Conservation (phyloP, 1,140 invertebrate species). For the Cotesia glomerata region DNA sequence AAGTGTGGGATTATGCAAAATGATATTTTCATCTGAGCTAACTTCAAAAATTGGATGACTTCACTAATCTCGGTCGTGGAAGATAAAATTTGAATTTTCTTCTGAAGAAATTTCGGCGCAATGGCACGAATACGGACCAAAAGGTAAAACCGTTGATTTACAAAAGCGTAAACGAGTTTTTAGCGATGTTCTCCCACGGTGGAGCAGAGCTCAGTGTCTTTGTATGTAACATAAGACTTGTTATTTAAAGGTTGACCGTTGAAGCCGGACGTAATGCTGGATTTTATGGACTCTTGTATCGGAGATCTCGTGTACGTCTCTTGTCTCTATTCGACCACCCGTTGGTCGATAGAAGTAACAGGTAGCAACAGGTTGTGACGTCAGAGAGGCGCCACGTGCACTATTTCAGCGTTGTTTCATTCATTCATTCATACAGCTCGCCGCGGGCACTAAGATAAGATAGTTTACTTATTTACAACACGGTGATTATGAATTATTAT, state of each 20-base stretch:
- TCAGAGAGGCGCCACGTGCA: constrained; percentile 37
- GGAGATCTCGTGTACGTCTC: background rate
- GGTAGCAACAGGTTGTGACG: constrained; percentile 58
- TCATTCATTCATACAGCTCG: constrained; percentile 48
- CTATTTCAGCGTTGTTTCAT: constrained; percentile 36
- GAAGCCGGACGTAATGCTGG: background rate
- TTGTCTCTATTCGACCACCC: constrained; percentile 21
- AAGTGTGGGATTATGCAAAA: constrained; percentile 16
- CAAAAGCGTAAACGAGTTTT: constrained; percentile 7
- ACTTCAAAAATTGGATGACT: constrained; percentile 12
- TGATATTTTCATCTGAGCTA: constrained; percentile 11
- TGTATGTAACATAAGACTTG: constrained; percentile 2
- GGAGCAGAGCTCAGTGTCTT: background rate
- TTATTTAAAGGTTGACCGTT: background rate
- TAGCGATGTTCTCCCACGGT: constrained; percentile 12
- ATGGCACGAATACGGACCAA: background rate
- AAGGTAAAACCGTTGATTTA: background rate
- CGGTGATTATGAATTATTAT: too few species aligned
- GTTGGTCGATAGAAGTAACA: constrained; percentile 30
- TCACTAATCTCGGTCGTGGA: background rate
- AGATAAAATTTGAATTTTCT: too few species aligned
- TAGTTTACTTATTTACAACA: too few species aligned
- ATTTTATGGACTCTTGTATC: constrained; percentile 1
- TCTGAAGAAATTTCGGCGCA: too few species aligned
- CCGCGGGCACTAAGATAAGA: too few species aligned